A percentile compares a stretch with the other conserved stretches of the same genome.
These are phyloP conservation scores for Aulostomus chinensis DNA, from an alignment of 2,797 vertebrate genomes.

Conservation along the genomic window DNA sequence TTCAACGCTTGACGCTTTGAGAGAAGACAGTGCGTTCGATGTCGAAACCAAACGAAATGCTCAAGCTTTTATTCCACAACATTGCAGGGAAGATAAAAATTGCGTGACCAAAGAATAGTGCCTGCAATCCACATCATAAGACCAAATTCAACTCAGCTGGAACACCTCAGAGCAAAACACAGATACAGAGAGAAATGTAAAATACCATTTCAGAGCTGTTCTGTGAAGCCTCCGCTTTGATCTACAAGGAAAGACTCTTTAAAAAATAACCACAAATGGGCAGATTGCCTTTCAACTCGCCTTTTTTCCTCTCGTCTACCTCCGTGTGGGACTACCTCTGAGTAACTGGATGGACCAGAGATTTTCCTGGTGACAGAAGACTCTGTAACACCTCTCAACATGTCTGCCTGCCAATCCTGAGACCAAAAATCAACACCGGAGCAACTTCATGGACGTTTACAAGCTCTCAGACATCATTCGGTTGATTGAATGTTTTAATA, in stretches of 20 bases:
- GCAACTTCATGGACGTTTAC: too few species aligned
- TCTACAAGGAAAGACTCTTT: conserved; percentile 34
- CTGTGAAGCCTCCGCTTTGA: conserved; percentile 34
- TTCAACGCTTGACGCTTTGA: too few species aligned
- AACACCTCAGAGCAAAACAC: conserved; percentile 20
- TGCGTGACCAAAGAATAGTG: background rate
- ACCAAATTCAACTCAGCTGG: background rate
- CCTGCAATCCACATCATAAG: conserved; percentile 4
- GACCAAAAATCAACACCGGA: too few species aligned
- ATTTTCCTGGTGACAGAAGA: too few species aligned
- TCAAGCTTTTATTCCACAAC: background rate
- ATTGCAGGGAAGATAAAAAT: background rate
- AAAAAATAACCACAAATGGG: conserved; percentile 38
- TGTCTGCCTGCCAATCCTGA: too few species aligned
- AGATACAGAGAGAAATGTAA: conserved; percentile 24
- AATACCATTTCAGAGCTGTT: conserved; percentile 21
- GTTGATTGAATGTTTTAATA: conserved; percentile 6
- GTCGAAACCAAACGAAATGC: conserved; percentile 7
- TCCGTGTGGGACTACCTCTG: too few species aligned
- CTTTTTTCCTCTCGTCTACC: background rate
- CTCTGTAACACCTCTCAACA: too few species aligned
- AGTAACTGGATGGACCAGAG: too few species aligned
- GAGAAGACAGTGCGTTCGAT: too few species aligned
- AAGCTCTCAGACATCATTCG: background rate
- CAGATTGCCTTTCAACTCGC: conserved; percentile 22